phyloP scores from a whole-genome alignment of 1,140 invertebrate genomes.

The Saccostrea cuccullata region DNA sequence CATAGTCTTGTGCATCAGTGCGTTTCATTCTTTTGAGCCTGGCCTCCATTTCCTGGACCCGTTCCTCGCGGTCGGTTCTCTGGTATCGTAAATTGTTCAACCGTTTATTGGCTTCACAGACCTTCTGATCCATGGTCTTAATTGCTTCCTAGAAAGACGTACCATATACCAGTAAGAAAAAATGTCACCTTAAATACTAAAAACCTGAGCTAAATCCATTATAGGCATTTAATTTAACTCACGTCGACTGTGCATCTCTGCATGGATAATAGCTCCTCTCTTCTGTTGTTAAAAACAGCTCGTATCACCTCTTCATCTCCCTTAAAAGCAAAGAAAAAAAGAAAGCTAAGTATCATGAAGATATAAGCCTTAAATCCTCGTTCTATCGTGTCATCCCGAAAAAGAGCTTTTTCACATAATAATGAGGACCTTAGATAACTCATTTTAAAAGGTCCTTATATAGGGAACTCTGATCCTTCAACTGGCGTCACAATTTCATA shows the following conservation, averaged over 20 bases:
- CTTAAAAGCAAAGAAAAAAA: constrained; percentile 40
- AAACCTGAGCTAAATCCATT: too few species aligned
- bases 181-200: too few species aligned
- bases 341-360: too few species aligned
- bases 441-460: too few species aligned
- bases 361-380: too few species aligned
- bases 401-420: too few species aligned
- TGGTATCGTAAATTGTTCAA: constrained; percentile 59
- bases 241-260: constrained; percentile 59
- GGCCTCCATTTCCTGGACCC: constrained; percentile 49
- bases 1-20: constrained; percentile 49
- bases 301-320: constrained; percentile 62
- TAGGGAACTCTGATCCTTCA: too few species aligned
- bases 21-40: constrained; percentile 47
- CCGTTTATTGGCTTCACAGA: constrained; percentile 60
- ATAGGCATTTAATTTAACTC: neutral
- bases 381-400: too few species aligned
- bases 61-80: constrained; percentile 40
- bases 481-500: too few species aligned
- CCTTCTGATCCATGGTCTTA: constrained; percentile 63
- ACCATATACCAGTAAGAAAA: too few species aligned
- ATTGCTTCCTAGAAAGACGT: constrained; percentile 57
- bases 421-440: too few species aligned
- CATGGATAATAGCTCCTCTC: constrained; percentile 64
- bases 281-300: constrained; percentile 61